Base-by-base conservation (phyloP, 2,888 invertebrate species). In the Dusona sp. region DNA sequence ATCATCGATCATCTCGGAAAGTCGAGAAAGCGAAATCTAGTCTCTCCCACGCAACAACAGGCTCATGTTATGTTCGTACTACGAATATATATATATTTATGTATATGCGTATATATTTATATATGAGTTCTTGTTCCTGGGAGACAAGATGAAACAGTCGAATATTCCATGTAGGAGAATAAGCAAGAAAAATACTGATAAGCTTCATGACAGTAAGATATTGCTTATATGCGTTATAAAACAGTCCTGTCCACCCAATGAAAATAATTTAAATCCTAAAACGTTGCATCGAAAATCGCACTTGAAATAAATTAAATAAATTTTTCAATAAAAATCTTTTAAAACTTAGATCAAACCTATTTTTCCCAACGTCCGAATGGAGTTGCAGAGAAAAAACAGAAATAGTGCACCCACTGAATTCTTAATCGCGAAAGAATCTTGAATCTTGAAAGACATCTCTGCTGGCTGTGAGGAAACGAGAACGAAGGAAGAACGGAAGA, bases 1-100 rank as follows among this genome's bases (percentile, higher is more conserved):
- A 78, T 86, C 86, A 86, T 86, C 84, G 86, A 86, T 86, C 86
- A 86, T 86, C 86, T 79, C 70, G 70, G 68, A 36, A 65, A 75
- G 67, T 48, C 70, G 84, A 81, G 86, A 84, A 75, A 86, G 86
- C 86, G 81, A 81, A 84, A 74, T 86, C 86, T 81, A 84, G 86
- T 86, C 80, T 81, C 86, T 79, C 86, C 86, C 86, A 86, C 86
- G 74, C 81, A 48, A 51, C 74, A 64, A 68, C 84, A 77, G 38
- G 72, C 86, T 81, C 65, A 79, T 79, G 67, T 75, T 75, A 75
- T 42, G 64, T 70, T 33, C 42, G 2, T 74, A 67, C 67, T 38
- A 57, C 54, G 13, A 36, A 33, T 57, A 54, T 68, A 45, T 73
- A 42, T 25, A 48, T 48, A 33, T 36, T 38, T 61, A 29, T 42